Evolutionary conservation across 2,797 vertebrate genomes (phyloP), one percentile per base, ranked within the genome.

Genomic region (Brachyrhaphis roseni): DNA sequence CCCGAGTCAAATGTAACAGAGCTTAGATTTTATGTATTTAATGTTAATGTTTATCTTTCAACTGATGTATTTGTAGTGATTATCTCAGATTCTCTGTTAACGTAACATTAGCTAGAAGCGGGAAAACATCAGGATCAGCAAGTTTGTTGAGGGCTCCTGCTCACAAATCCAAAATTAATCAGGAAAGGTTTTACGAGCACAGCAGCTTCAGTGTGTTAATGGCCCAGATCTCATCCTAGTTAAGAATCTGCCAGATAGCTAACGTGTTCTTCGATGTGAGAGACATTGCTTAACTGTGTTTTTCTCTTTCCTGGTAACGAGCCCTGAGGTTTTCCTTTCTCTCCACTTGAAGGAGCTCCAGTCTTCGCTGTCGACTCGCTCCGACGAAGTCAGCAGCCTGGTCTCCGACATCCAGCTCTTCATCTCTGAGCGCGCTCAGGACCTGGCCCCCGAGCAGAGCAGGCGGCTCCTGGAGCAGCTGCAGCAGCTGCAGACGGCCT

Each of bases 341-440:
- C 8, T 41, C 18, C 39, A 1, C 49, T 26, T 75, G 51, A n/a
- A 99, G 98, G 96, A 96, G 85, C 92, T 98, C 80, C 95, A 96
- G 87, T 88, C 94, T n/a, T 91, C 95, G 28, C 91, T 98, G 0
- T 64, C 89, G 39, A 86, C 91, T 74, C 96, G 89, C 89, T 97
- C 96, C 75, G 88, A 78, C 5, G 95, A 98, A 75, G 95, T 99
- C 28, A 95, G 95, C 2, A 26, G 76, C 28, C 87, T 96, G 0
- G 97, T 95, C 59, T 95, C 96, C 0, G 96, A 97, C 86, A 90
- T 97, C 83, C 97, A 99, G 93, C 81, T 97, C 78, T 98, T 99
- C 81, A 96, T 99, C 90, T 98, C 98, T 0, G 97, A 99, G 94
- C 96, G 96, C 0, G 96, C 97, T 0, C 97, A 96, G 91, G 97